A percentile compares a stretch with the other conserved stretches of the same genome.
These are phyloP conservation scores for Tetranychus urticae DNA, from an alignment of 1,140 invertebrate genomes.

Conservation along the genomic window DNA sequence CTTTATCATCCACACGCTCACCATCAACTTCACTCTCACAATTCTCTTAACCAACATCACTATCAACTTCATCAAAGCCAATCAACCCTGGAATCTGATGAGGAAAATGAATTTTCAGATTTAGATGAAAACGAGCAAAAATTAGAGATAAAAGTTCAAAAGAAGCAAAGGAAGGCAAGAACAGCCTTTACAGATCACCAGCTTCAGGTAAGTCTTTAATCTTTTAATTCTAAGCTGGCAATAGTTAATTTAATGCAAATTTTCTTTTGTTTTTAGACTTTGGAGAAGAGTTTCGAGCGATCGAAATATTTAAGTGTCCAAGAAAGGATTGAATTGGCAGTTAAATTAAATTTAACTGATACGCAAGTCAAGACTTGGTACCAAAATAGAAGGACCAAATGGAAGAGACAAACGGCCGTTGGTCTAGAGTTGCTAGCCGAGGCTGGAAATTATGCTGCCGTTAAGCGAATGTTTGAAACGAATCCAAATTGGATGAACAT, in stretches of 20 bases:
- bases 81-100: background rate
- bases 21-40: background rate
- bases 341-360: conserved; percentile 80
- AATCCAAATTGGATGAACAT: conserved; percentile 35
- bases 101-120: background rate
- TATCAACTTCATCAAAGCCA: background rate
- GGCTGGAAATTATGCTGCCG: conserved; percentile 83
- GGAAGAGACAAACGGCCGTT: conserved; percentile 95
- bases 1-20: background rate
- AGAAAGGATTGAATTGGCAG: conserved; percentile 90
- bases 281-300: conserved; percentile 90
- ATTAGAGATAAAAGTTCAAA: conserved; percentile 20
- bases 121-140: background rate
- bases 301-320: conserved; percentile 97
- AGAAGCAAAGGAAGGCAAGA: conserved; percentile 88
- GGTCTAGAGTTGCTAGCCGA: conserved; percentile 85
- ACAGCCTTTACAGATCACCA: conserved; percentile 98
- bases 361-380: conserved; percentile 99
- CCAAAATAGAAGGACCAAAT: conserved; percentile 92
- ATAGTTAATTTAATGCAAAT: background rate
- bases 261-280: conserved; percentile 22
- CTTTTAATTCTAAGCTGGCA: background rate
- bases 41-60: background rate
- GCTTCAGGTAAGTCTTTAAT: conserved; percentile 35
- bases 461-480: conserved; percentile 66